Evolutionary conservation across 1,140 invertebrate species (phyloP).

Genomic region (Drosophila oshimai): DNA sequence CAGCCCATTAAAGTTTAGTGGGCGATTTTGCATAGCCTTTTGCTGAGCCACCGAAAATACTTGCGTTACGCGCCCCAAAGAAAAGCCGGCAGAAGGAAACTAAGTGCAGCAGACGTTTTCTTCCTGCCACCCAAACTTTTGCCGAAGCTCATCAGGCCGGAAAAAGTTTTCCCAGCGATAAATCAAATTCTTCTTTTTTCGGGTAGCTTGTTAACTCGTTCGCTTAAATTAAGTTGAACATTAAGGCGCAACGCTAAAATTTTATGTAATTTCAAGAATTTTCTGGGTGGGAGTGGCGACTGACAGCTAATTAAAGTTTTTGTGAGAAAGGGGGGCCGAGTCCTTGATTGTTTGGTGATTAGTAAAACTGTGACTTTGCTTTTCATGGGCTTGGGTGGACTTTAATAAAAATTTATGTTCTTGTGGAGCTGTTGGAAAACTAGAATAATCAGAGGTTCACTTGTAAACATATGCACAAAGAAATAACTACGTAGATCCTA

Average conservation of each 20-base stretch:
- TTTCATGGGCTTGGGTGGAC: too few species aligned
- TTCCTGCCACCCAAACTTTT: slow-evolving; percentile 29
- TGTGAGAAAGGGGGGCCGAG: slow-evolving; percentile 4
- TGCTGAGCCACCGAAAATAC: slow-evolving; percentile 16
- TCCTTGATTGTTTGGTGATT: slow-evolving; percentile 26
- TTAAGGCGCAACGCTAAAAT: slow-evolving; percentile 41
- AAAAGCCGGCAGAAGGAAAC: slow-evolving; percentile 8
- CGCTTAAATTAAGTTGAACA: slow-evolving; percentile 73
- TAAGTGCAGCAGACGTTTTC: slow-evolving; percentile 53
- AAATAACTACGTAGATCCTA: too few species aligned
- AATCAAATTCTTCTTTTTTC: slow-evolving; percentile 68
- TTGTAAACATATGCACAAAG: too few species aligned
- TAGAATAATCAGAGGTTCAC: too few species aligned
- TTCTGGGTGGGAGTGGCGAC: slow-evolving; percentile 7
- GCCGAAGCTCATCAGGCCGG: slow-evolving; percentile 48
- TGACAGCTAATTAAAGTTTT: slow-evolving; percentile 66
- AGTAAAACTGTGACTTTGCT: slow-evolving; percentile 11
- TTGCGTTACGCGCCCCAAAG: slow-evolving; percentile 11
- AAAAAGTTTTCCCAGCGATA: slow-evolving; percentile 59
- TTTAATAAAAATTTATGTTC: too few species aligned
- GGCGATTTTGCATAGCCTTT: slow-evolving; percentile 55
- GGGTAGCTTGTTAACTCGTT: slow-evolving; percentile 69
- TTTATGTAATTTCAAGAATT: slow-evolving; percentile 55
- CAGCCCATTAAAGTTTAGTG: slow-evolving; percentile 76
- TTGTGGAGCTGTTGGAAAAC: too few species aligned